phyloP scores from a whole-genome alignment of 1,140 invertebrate genomes.

The Neoseiulus cucumeris region DNA sequence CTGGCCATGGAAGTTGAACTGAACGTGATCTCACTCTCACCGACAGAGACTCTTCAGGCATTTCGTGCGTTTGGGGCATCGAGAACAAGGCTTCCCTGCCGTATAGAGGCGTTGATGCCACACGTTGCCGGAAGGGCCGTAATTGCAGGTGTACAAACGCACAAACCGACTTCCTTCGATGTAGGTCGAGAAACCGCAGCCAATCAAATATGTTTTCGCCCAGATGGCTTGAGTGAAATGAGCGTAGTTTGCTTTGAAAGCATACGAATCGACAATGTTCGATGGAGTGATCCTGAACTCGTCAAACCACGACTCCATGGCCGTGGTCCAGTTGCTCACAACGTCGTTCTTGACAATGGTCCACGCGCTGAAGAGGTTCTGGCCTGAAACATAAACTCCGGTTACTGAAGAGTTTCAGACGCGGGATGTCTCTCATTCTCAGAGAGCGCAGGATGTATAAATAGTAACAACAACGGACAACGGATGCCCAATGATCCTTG shows the following conservation, averaged over 20 bases:
- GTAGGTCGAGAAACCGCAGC: not conserved
- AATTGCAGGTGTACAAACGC: not conserved
- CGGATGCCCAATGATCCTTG: too few relatives aligned
- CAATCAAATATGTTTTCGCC: not conserved
- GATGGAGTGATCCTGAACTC: not conserved
- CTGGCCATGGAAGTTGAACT: too few relatives aligned
- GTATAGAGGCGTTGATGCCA: not conserved
- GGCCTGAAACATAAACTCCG: not conserved
- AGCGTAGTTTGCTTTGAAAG: not conserved
- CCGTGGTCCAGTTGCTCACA: not conserved
- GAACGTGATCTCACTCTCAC: too few relatives aligned
- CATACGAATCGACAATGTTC: not conserved
- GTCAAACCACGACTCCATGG: slow-evolving; percentile 7
- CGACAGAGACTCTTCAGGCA: not conserved
- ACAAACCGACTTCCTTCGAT: not conserved
- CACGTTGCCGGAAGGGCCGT: not conserved
- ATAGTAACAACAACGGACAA: too few relatives aligned
- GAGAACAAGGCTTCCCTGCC: not conserved
- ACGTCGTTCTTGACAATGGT: not conserved
- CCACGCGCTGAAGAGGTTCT: not conserved
- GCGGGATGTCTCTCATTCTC: too few relatives aligned
- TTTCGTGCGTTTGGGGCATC: not conserved
- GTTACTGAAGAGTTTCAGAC: too few relatives aligned
- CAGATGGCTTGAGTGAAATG: not conserved
- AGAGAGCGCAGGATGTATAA: too few relatives aligned